Base-by-base conservation (phyloP, 2,797 vertebrate genomes). In the Acomys russatus region DNA sequence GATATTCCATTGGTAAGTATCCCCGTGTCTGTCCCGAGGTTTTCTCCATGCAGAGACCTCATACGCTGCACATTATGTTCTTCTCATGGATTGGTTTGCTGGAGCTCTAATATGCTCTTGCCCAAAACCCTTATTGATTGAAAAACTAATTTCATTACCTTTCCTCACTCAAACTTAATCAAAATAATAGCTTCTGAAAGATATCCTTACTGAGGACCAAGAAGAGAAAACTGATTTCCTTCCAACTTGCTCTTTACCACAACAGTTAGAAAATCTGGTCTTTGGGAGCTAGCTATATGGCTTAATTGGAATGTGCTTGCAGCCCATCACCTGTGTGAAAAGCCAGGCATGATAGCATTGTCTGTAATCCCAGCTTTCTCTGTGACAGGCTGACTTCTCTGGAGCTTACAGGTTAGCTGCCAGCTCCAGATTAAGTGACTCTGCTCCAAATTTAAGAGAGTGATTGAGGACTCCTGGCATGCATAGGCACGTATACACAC, bases 1-100 rank as follows among this genome's bases (percentile, higher is more conserved):
- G 99, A 99, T 98, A 98, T 99, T 91, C 99, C 99, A 0, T 97
- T 99, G 99, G 99, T 99, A 97, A 99, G 99, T 98, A 68, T 79
- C 94, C 71, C 8, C n/a, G 25, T 22, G 3, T 92, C 90, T 89
- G 3, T 85, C 85, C 68, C 35, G 10, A 87, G 66, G 33, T 86
- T 71, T n/a, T 89, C 87, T 93, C 82, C 35, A 14, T 28, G 83
- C 20, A 51, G 30, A 33, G 38, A 5, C 68, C 82, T 49, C 38
- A 6, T 86, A 6, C 85, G 23, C 8, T 74, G 90, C n/a, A 20
- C 49, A 78, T 56, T 90, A 64, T 23, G 11, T 94, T 91, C 83
- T 90, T 61, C 89, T 80, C 86, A 77, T 35, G 89, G n/a, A 38
- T 91, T 92, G 71, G 38, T 86, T 96, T 86, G 12, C 92, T 92